Percentiles rank a stretch among this genome's conserved stretches.
These are phyloP conservation scores for Cyanocitta stelleri DNA, from an alignment of 2,113 vertebrate genomes.

Conservation along the genomic window DNA sequence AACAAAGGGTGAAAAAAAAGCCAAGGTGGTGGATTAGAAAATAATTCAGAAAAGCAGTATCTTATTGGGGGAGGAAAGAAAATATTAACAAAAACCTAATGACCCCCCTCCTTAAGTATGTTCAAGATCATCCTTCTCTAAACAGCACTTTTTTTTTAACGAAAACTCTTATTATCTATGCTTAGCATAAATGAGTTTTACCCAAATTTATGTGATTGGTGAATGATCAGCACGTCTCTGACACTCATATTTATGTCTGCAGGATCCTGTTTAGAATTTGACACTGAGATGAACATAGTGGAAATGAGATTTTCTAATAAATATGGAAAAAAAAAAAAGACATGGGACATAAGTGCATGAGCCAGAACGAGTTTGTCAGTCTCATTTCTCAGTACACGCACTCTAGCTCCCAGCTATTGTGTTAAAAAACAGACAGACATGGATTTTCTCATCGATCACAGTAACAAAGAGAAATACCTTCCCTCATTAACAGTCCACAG, in stretches of 20 bases:
- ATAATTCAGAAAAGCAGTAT: not conserved
- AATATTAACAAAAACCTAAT: not conserved
- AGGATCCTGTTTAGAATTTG: slow-evolving; percentile 33
- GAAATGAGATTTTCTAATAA: slow-evolving; percentile 66
- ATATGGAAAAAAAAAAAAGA: slow-evolving; percentile 32
- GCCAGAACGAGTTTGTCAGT: slow-evolving; percentile 46
- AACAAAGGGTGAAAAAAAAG: not conserved
- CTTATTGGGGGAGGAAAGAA: not conserved
- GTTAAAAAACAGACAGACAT: slow-evolving; percentile 60
- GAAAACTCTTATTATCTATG: not conserved
- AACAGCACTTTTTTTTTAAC: not conserved
- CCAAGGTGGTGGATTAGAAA: not conserved
- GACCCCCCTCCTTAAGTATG: not conserved
- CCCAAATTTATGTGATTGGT: slow-evolving; percentile 13
- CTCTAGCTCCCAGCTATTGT: slow-evolving; percentile 46
- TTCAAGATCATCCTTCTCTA: slow-evolving; percentile 1
- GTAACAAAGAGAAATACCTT: slow-evolving; percentile 52
- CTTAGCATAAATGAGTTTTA: slow-evolving; percentile 23
- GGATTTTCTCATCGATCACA: slow-evolving; percentile 55
- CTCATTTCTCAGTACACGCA: slow-evolving; percentile 28
- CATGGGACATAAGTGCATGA: slow-evolving; percentile 34
- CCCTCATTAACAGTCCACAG: slow-evolving; percentile 27
- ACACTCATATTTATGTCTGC: not conserved
- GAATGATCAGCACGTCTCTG: slow-evolving; percentile 24
- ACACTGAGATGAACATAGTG: slow-evolving; percentile 34